phyloP scores from a whole-genome alignment of 2,888 invertebrate genomes.

The Hyles lineata region DNA sequence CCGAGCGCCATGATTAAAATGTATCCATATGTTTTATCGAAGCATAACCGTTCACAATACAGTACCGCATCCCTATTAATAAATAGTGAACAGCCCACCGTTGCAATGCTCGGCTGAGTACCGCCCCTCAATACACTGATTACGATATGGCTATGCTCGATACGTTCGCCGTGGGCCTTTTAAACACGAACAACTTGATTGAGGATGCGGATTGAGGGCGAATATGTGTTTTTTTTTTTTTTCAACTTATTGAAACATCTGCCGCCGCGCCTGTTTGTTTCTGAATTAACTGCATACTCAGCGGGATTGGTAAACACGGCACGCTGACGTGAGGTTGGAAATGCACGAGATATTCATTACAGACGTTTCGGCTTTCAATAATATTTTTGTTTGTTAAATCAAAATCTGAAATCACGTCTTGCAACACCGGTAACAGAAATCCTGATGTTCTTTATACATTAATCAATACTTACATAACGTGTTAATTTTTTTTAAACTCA shows the following conservation, averaged over 20 bases:
- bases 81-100: conserved; percentile 42
- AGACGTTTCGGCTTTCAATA: not conserved
- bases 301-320: not conserved
- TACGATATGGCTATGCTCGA: conserved; percentile 44
- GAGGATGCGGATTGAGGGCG: conserved; percentile 20
- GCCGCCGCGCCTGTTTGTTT: conserved; percentile 24
- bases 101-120: conserved; percentile 51
- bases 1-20: not conserved
- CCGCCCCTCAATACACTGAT: conserved; percentile 59
- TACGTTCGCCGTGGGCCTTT: conserved; percentile 41
- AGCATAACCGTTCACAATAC: conserved; percentile 25
- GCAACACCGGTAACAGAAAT: too few species aligned
- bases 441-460: too few species aligned
- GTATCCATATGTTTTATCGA: conserved; percentile 7
- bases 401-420: not conserved
- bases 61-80: conserved; percentile 41
- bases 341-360: not conserved
- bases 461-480: too few species aligned
- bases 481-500: too few species aligned
- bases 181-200: conserved; percentile 35
- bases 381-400: not conserved
- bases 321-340: not conserved
- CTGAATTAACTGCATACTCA: conserved; percentile 25
- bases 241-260: conserved; percentile 33
- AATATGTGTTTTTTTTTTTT: conserved; percentile 34